phyloP scores from a whole-genome alignment of 1,140 invertebrate genomes.

The Meteorus sp. region DNA sequence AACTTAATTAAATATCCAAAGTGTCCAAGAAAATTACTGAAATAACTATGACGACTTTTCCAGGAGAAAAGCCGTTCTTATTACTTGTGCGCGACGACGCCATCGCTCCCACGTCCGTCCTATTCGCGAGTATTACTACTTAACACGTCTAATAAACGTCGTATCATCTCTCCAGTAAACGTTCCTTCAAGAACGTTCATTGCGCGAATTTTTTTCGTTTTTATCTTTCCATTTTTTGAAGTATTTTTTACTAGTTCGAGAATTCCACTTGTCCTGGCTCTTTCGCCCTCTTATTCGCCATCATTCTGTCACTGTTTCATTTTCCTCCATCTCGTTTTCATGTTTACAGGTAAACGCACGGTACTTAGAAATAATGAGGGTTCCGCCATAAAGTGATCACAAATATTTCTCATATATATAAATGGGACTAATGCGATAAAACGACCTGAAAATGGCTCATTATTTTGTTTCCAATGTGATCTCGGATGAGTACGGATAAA shows the following conservation, averaged over 20 bases:
- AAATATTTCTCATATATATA: slow-evolving; percentile 17
- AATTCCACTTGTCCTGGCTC: too few relatives aligned
- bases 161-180: slow-evolving; percentile 30
- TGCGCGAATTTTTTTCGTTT: not conserved
- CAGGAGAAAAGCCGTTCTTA: slow-evolving; percentile 42
- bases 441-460: slow-evolving; percentile 17
- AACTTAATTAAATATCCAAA: slow-evolving; percentile 62
- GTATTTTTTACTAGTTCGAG: too few relatives aligned
- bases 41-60: slow-evolving; percentile 51
- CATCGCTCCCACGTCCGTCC: slow-evolving; percentile 40
- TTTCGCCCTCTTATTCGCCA: not conserved
- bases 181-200: not conserved
- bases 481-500: too few relatives aligned
- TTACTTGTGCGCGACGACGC: slow-evolving; percentile 40
- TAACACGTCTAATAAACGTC: slow-evolving; percentile 61
- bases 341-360: slow-evolving; percentile 2
- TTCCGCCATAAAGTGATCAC: slow-evolving; percentile 18
- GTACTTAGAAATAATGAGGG: slow-evolving; percentile 25
- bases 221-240: not conserved
- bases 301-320: not conserved
- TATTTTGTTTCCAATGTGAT: too few relatives aligned
- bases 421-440: too few relatives aligned
- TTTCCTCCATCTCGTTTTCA: slow-evolving; percentile 2
- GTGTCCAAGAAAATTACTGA: slow-evolving; percentile 58
- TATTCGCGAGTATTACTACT: slow-evolving; percentile 56